Percentiles rank a stretch among this genome's conserved stretches.
Conservation (phyloP, 1,140 invertebrate genomes). For the Drosophila punjabiensis region DNA sequence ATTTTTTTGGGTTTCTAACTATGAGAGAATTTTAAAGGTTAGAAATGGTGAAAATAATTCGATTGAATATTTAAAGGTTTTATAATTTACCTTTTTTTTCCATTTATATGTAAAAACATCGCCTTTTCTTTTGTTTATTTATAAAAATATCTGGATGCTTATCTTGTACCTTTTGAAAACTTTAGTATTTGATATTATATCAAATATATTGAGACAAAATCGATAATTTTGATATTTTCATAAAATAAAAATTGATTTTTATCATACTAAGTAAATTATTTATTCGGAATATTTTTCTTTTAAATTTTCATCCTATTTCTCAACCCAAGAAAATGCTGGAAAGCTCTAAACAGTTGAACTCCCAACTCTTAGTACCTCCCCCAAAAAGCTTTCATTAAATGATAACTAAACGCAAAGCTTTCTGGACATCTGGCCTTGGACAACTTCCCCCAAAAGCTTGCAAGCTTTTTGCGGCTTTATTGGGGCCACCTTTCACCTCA, state of each 20-base stretch:
- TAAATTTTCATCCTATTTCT: not conserved
- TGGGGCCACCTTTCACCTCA: slow-evolving; percentile 1
- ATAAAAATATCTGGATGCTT: no score
- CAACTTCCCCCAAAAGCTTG: not conserved
- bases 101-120: no score
- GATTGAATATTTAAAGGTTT: not conserved
- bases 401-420: not conserved
- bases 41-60: not conserved
- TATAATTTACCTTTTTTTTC: no score
- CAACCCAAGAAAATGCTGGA: not conserved
- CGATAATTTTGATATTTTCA: no score
- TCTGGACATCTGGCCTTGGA: not conserved
- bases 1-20: slow-evolving; percentile 17
- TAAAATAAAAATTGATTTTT: no score
- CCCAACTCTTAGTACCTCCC: not conserved
- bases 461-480: slow-evolving; percentile 9
- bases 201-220: no score
- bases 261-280: no score
- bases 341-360: slow-evolving; percentile 3
- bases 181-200: no score
- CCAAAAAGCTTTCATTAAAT: not conserved
- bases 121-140: no score
- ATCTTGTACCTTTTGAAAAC: no score
- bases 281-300: not conserved
- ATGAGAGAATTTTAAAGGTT: not conserved